Evolutionary conservation across 2,113 vertebrate species (phyloP).

Genomic region (Osmerus eperlanus): DNA sequence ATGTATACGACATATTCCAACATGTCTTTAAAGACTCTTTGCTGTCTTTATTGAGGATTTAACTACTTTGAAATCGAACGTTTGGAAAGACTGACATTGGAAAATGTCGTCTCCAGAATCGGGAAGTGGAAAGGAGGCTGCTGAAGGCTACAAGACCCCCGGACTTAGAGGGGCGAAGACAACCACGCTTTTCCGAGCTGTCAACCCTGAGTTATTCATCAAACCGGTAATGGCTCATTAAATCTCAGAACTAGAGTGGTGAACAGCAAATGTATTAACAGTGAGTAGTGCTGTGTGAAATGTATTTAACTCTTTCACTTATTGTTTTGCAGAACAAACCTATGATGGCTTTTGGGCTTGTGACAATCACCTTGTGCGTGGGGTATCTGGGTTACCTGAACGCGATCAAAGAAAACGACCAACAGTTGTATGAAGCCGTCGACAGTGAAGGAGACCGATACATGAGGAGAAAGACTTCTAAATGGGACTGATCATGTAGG

Average conservation of each 20-base stretch:
- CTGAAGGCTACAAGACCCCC: conserved; percentile 65
- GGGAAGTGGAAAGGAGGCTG: conserved; percentile 51
- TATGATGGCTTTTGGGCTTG: conserved; percentile 87
- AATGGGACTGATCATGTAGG: conserved; percentile 81
- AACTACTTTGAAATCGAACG: no score
- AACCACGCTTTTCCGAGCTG: conserved; percentile 87
- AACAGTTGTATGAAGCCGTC: conserved; percentile 85
- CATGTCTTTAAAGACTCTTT: no score
- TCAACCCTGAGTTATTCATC: conserved; percentile 97
- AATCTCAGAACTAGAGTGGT: not conserved
- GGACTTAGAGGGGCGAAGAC: conserved; percentile 79
- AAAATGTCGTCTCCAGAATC: conserved; percentile 76
- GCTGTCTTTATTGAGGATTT: no score
- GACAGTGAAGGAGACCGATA: conserved; percentile 83
- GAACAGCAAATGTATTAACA: not conserved
- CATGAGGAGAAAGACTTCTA: conserved; percentile 84
- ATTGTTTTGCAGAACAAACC: conserved; percentile 85
- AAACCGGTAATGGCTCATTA: conserved; percentile 81
- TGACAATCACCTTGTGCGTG: conserved; percentile 83
- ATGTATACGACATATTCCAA: no score
- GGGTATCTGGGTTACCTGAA: conserved; percentile 93
- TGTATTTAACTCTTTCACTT: not conserved
- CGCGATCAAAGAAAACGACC: conserved; percentile 81
- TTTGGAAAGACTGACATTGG: not conserved
- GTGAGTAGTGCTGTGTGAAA: no score